Conservation (phyloP, 2,113 vertebrate genomes). For the Charadrius vociferus region DNA sequence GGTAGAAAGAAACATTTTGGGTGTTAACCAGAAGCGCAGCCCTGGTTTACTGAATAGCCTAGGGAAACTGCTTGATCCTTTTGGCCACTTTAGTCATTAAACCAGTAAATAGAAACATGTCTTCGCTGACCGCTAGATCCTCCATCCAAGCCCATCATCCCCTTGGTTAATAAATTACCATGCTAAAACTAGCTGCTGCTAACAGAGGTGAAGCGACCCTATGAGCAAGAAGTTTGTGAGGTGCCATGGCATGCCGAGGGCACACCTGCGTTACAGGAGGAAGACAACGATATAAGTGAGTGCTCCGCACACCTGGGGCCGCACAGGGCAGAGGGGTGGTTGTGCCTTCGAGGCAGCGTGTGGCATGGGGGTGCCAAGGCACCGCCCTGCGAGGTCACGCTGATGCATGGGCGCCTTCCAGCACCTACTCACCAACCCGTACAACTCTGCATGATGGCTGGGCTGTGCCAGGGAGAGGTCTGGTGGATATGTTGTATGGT, state of each 20-base stretch:
- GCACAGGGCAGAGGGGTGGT: not conserved
- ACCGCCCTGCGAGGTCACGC: not conserved
- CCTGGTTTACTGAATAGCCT: not conserved
- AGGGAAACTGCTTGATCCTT: not conserved
- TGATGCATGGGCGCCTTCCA: not conserved
- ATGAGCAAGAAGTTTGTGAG: not conserved
- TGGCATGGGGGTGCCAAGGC: not conserved
- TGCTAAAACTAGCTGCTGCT: not conserved
- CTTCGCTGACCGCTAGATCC: not conserved
- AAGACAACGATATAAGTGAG: rapidly evolving
- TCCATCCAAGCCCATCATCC: not conserved
- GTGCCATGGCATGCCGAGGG: rapidly evolving
- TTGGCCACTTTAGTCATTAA: not conserved
- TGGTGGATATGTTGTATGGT: not conserved
- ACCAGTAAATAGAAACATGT: not conserved
- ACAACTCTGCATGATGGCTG: not conserved
- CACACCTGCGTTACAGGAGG: rapidly evolving
- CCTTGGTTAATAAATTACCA: not conserved
- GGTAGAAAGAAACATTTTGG: not conserved
- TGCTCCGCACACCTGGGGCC: rapidly evolving
- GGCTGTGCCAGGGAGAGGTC: not conserved
- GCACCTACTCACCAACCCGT: rapidly evolving
- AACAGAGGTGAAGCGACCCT: not conserved
- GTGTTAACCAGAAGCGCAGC: not conserved
- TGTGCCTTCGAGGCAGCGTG: not conserved